phyloP scores from a whole-genome alignment of 2,888 invertebrate species.

The Archips crataeganus region DNA sequence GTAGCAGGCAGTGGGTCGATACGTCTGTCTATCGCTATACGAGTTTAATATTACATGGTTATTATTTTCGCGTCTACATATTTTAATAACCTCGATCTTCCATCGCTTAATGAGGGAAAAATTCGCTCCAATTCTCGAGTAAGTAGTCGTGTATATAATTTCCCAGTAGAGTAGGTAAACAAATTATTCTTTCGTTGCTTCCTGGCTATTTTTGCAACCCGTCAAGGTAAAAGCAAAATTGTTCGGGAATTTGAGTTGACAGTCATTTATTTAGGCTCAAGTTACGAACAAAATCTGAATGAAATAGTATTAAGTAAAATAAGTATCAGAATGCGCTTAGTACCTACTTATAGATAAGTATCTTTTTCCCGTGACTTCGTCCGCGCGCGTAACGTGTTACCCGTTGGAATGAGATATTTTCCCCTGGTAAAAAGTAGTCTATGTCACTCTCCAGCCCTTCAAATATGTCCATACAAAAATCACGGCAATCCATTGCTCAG shows the following conservation, averaged over 20 bases:
- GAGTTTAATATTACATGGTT: neutral
- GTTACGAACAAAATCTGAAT: neutral
- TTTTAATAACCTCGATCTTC: neutral
- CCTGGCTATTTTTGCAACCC: neutral
- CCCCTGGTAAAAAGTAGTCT: too few relatives aligned
- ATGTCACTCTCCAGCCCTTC: too few relatives aligned
- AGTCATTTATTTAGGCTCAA: neutral
- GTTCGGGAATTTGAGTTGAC: neutral
- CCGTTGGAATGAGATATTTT: too few relatives aligned
- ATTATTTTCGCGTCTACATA: neutral
- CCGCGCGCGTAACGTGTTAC: too few relatives aligned
- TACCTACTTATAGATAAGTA: too few relatives aligned
- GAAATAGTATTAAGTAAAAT: too few relatives aligned
- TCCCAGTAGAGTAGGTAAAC: constrained; percentile 12
- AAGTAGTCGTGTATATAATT: constrained; percentile 3
- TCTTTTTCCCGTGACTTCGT: too few relatives aligned
- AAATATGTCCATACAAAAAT: too few relatives aligned
- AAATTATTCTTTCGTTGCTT: neutral
- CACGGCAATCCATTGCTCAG: too few relatives aligned
- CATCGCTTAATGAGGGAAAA: constrained; percentile 4
- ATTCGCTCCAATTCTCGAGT: neutral
- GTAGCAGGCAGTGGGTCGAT: too few relatives aligned
- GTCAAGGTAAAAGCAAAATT: neutral
- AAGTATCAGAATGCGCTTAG: too few relatives aligned
- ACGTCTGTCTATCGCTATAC: too few relatives aligned